These are phyloP conservation scores for Xylocopa sonorina DNA, from an alignment of 1,140 invertebrate genomes.

Conservation along the genomic window DNA sequence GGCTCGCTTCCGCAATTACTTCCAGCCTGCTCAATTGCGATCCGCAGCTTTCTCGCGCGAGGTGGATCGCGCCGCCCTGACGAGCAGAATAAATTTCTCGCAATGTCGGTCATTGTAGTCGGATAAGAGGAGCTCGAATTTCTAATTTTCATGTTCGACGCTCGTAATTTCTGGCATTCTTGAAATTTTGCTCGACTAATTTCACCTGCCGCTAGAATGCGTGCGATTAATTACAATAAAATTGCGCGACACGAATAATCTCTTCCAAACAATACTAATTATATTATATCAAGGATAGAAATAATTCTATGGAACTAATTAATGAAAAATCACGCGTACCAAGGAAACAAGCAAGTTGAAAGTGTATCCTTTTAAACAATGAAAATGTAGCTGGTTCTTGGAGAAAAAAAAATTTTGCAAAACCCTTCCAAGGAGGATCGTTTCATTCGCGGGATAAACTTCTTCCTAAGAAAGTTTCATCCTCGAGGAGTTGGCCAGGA, in stretches of 20 bases:
- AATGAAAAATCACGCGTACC: too few relatives aligned
- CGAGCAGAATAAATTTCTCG: constrained; percentile 39
- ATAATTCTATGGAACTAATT: too few relatives aligned
- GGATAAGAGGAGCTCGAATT: constrained; percentile 16
- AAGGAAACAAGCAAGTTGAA: too few relatives aligned
- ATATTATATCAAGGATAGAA: too few relatives aligned
- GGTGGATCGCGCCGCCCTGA: neutral
- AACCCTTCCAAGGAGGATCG: neutral
- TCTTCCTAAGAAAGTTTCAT: constrained; percentile 39
- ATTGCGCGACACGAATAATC: neutral
- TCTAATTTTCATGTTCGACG: constrained; percentile 25
- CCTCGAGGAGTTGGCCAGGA: constrained; percentile 10
- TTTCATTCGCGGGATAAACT: constrained; percentile 25
- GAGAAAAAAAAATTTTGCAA: neutral
- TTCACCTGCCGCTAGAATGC: neutral
- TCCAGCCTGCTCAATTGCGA: constrained; percentile 43
- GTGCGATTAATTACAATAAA: neutral
- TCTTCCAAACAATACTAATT: too few relatives aligned
- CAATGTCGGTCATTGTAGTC: constrained; percentile 42
- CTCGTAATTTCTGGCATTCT: neutral
- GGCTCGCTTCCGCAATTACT: constrained; percentile 47
- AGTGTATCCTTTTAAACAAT: too few relatives aligned
- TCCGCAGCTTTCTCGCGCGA: constrained; percentile 17
- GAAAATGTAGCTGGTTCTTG: too few relatives aligned
- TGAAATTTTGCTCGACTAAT: neutral